Evolutionary conservation across 2,113 vertebrate genomes (phyloP), one percentile per base, ranked within the genome.

Genomic region (Gyps fulvus): DNA sequence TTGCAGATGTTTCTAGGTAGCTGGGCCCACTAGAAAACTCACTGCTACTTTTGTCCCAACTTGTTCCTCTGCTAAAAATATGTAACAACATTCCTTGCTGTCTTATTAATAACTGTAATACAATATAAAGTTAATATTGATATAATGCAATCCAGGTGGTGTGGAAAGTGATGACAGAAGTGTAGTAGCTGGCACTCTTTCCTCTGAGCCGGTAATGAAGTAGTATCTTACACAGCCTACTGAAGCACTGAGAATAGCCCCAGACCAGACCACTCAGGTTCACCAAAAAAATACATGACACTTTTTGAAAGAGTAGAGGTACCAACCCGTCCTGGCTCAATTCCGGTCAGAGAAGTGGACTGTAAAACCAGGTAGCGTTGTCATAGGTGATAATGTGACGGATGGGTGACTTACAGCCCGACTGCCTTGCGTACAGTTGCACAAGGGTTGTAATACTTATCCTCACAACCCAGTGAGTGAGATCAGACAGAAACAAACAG

Each of bases 81-180:
- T 90, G 82, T 72, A 97, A 83, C 89, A 93, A 87, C 77, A 96
- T 92, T 96, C 85, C 71, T 91, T 73, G 61, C 70, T 82, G 74
- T 89, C 84, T 96, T 87, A 93, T 94, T 95, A 96, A 88, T 90
- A 96, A 87, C 70, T 55, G 74, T 29, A 94, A 83, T 84, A 96
- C 70, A 96, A 76, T 87, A 95, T 67, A 90, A 84, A 96, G 66
- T 78, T 96, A 93, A 80, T 95, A 94, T 32, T 66, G 92, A 65
- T 87, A 47, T 87, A 93, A 93, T 6, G 20, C 70, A 94, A 87
- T 57, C 62, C 96, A 96, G 85, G 91, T 95, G 92, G 52, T 73
- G 32, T 67, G 71, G 49, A 83, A 96, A 85, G 73, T 63, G 85
- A 93, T 93, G 90, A 94, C 54, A 89, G 79, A 92, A 42, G 66